phyloP scores from a whole-genome alignment of 1,140 invertebrate species.

The Ctenoplectra terminalis region DNA sequence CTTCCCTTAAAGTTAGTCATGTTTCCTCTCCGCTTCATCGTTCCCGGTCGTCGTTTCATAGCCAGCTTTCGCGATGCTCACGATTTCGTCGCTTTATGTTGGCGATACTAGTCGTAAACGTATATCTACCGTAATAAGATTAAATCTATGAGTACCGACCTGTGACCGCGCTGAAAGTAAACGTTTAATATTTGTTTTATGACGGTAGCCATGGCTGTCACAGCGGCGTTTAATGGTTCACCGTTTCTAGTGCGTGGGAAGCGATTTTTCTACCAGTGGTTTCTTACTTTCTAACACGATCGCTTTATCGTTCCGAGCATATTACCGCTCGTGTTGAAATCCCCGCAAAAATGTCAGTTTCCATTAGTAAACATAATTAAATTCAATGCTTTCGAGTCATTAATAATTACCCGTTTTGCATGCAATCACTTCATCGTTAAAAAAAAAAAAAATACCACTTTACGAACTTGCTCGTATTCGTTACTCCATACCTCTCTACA shows the following conservation, averaged over 20 bases:
- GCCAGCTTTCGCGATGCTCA: not conserved
- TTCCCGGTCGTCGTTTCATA: not conserved
- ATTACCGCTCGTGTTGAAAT: not conserved
- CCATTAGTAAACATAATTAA: not conserved
- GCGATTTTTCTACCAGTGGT: not conserved
- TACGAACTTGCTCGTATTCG: too few species aligned
- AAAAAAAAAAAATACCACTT: too few species aligned
- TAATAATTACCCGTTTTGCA: not conserved
- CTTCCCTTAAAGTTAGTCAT: not conserved
- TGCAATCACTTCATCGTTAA: not conserved
- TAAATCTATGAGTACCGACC: slow-evolving; percentile 1
- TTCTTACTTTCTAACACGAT: slow-evolving; percentile 12
- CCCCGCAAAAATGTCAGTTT: not conserved
- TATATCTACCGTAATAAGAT: not conserved
- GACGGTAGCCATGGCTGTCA: slow-evolving; percentile 18
- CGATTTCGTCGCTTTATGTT: not conserved
- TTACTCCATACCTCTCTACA: too few species aligned
- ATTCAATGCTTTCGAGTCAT: too few species aligned
- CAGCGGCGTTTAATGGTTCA: slow-evolving; percentile 3
- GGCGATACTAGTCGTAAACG: not conserved
- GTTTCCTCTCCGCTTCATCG: slow-evolving; percentile 4
- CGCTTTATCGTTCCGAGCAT: not conserved
- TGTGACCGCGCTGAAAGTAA: slow-evolving; percentile 25
- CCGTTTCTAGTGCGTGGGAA: slow-evolving; percentile 29
- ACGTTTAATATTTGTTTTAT: slow-evolving; percentile 22